A percentile compares a stretch with the other conserved stretches of the same genome.
phyloP scores from a whole-genome alignment of 1,140 invertebrate genomes.

The Sinella curviseta region DNA sequence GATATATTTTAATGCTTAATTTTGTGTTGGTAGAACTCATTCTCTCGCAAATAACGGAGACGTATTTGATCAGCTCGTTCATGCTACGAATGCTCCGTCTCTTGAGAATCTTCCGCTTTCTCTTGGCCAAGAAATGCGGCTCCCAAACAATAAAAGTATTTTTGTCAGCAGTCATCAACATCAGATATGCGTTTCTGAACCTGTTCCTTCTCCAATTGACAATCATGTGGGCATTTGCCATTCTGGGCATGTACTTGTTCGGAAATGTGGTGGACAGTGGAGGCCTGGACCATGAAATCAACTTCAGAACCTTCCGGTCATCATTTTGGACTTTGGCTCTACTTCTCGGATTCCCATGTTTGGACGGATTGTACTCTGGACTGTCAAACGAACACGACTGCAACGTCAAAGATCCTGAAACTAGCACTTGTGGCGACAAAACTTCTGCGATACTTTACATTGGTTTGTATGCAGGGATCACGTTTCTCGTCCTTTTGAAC shows the following conservation, averaged over 20 bases:
- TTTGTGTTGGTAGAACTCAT: no score
- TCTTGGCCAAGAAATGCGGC: neutral
- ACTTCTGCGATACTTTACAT: neutral
- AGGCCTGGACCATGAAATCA: neutral
- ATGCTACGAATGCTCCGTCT: constrained; percentile 6
- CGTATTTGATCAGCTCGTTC: neutral
- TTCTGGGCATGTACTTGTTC: neutral
- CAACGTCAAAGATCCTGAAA: neutral
- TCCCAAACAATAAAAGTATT: neutral
- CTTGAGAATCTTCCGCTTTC: neutral
- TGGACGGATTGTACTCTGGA: neutral
- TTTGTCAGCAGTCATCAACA: neutral
- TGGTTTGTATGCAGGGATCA: neutral
- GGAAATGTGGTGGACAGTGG: neutral
- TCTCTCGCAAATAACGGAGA: no score
- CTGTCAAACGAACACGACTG: neutral
- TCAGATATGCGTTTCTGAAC: neutral
- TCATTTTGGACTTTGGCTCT: neutral
- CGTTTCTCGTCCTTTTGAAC: neutral
- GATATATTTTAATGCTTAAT: no score
- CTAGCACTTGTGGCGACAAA: neutral
- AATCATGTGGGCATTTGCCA: neutral
- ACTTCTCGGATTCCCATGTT: neutral
- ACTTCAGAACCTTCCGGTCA: neutral
- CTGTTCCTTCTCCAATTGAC: neutral